Conservation (phyloP, 2,113 vertebrate genomes). For the Callionymus lyra region DNA sequence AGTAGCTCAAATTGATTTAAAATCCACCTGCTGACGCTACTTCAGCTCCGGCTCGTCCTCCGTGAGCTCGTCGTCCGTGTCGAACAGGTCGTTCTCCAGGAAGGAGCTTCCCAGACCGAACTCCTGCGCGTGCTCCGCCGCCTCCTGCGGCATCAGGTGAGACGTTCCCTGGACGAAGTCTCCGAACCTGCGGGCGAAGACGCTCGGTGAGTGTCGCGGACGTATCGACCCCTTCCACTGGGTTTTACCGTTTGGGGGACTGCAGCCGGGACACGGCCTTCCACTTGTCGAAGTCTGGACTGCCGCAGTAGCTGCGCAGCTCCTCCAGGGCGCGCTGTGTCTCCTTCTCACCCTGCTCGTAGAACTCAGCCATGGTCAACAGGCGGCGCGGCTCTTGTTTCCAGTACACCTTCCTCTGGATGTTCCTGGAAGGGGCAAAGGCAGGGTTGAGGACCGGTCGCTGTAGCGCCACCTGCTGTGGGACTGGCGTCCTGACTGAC, state of each 20-base stretch:
- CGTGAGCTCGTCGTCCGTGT: slow-evolving; percentile 59
- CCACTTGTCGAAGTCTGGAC: slow-evolving; percentile 85
- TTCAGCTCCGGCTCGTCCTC: slow-evolving; percentile 28
- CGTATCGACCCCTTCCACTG: no score
- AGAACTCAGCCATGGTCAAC: slow-evolving; percentile 86
- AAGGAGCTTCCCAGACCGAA: slow-evolving; percentile 72
- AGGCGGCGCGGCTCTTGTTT: slow-evolving; percentile 72
- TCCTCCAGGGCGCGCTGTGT: slow-evolving; percentile 78
- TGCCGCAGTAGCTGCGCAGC: slow-evolving; percentile 75
- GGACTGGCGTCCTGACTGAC: slow-evolving; percentile 49
- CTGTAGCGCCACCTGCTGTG: slow-evolving; percentile 28
- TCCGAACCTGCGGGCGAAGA: slow-evolving; percentile 74
- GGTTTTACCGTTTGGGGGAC: slow-evolving; percentile 82
- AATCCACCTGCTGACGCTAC: no score
- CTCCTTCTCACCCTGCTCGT: slow-evolving; percentile 78
- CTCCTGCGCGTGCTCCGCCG: slow-evolving; percentile 78
- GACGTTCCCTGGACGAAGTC: slow-evolving; percentile 84
- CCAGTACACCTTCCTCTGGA: slow-evolving; percentile 44
- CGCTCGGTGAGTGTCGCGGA: no score
- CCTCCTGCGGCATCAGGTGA: slow-evolving; percentile 78
- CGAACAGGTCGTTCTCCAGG: slow-evolving; percentile 74
- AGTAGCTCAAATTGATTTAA: no score
- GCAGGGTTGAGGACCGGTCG: background rate
- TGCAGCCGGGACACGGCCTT: slow-evolving; percentile 78
- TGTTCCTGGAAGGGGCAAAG: slow-evolving; percentile 59